These are phyloP conservation scores for Heliconius eleuchia DNA, from an alignment of 1,140 invertebrate genomes.

Conservation along the genomic window DNA sequence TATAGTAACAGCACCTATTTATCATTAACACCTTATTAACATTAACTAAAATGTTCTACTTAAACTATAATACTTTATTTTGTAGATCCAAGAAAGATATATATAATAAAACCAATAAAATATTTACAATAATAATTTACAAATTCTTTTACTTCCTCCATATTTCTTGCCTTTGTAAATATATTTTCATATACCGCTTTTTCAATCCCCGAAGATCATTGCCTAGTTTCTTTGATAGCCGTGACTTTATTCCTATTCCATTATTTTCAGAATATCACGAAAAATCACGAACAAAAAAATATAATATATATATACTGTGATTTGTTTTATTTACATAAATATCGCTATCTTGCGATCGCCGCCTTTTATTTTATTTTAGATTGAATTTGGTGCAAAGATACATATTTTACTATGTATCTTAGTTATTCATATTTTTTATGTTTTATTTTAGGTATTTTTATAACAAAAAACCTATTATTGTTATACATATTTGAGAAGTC, in stretches of 20 bases:
- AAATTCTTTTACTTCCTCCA: neutral
- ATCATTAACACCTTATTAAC: too few species aligned
- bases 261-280: neutral
- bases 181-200: slow-evolving; percentile 23
- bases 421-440: too few species aligned
- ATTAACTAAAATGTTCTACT: too few species aligned
- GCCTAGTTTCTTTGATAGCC: slow-evolving; percentile 28
- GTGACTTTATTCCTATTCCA: slow-evolving; percentile 10
- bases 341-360: neutral
- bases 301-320: neutral
- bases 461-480: too few species aligned
- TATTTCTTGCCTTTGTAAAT: slow-evolving; percentile 16
- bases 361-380: too few species aligned
- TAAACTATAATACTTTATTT: too few species aligned
- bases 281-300: neutral
- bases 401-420: too few species aligned
- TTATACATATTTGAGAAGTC: too few species aligned
- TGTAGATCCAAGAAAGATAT: neutral
- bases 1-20: neutral
- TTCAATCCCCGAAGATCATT: slow-evolving; percentile 24
- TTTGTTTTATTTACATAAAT: neutral
- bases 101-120: neutral
- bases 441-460: too few species aligned
- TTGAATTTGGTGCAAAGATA: too few species aligned
- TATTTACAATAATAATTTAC: neutral